Evolutionary conservation across 2,888 invertebrate genomes (phyloP), one percentile per base, ranked within the genome.

Genomic region (Amiota minor): DNA sequence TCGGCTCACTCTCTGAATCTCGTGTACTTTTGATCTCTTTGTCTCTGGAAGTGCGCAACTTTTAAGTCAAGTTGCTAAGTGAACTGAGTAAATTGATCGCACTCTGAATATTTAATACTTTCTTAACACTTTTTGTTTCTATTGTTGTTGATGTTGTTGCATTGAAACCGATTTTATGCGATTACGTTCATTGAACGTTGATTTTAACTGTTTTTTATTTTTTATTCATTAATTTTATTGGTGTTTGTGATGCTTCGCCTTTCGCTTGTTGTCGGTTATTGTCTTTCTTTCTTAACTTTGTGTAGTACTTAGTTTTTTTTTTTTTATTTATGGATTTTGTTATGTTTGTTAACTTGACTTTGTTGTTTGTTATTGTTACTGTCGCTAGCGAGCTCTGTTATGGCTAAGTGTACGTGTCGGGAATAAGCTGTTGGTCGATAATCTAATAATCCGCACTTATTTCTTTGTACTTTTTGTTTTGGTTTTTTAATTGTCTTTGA

Each of bases 51-150:
- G 56, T 56, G 11, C 47, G 56, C 55, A 59, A 70, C 70, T 55
- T 65, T 67, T 71, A 49, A 72, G 64, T 45, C 2, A 18, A 49
- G 70, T 23, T 70, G 62, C 35, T 71, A 18, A 59, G 11, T 59
- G 2, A 35, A 16, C 49, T 20, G 10, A 35, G 62, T 45, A 18
- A 23, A 23, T 2, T 23, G 35, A 35, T 35, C 6, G 35, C 35
- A 35, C 35, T 35, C 35, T 35, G 35, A 35, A 35, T 35, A 35
- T 45, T 70, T 50, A 68, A 61, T 62, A 71, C 12, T 23, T 72
- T 72, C 71, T 75, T 55, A 84, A 83, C 86, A 86, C 86, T 70
- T 62, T n/a, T 45, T 62, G 61, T 77, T 70, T 78, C 59, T 23
- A 53, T 46, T 72, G 20, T n/a, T 59, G n/a, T 35, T 61, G 56